These are phyloP conservation scores for Drosophila meridiana DNA, from an alignment of 2,888 invertebrate species.

Conservation along the genomic window DNA sequence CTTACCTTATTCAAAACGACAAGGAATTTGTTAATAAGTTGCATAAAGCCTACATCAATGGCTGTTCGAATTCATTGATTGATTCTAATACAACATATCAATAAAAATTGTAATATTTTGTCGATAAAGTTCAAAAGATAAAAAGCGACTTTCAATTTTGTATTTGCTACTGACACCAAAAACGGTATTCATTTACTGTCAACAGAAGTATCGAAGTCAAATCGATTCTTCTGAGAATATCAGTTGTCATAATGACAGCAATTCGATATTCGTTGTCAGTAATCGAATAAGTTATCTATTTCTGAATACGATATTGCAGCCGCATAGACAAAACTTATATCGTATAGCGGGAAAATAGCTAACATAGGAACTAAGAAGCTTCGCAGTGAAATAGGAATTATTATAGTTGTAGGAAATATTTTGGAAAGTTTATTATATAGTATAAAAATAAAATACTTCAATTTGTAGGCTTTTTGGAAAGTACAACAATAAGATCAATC, in stretches of 20 bases:
- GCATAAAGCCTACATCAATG: slow-evolving; percentile 96
- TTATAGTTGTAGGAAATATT: slow-evolving; percentile 6
- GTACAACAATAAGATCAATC: slow-evolving; percentile 94
- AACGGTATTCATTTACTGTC: neutral
- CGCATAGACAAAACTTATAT: neutral
- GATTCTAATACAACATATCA: slow-evolving; percentile 73
- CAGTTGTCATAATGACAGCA: neutral
- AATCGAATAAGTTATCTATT: neutral
- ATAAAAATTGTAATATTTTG: slow-evolving; percentile 56
- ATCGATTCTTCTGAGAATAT: neutral
- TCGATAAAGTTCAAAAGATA: slow-evolving; percentile 17
- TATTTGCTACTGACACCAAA: neutral
- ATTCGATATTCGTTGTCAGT: neutral
- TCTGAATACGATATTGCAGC: neutral
- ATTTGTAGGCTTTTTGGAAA: slow-evolving; percentile 85
- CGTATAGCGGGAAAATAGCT: neutral
- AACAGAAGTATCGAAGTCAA: neutral
- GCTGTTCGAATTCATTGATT: slow-evolving; percentile 86
- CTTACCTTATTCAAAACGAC: slow-evolving; percentile 94
- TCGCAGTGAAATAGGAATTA: neutral
- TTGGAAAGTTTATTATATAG: slow-evolving; percentile 11
- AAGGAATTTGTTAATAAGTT: slow-evolving; percentile 94
- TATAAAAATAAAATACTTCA: slow-evolving; percentile 20
- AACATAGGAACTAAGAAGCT: neutral
- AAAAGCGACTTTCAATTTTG: slow-evolving; percentile 1